These are phyloP conservation scores for Holothuria scabra DNA, from an alignment of 53 echinoderm and acorn worm genomes.

Conservation along the genomic window DNA sequence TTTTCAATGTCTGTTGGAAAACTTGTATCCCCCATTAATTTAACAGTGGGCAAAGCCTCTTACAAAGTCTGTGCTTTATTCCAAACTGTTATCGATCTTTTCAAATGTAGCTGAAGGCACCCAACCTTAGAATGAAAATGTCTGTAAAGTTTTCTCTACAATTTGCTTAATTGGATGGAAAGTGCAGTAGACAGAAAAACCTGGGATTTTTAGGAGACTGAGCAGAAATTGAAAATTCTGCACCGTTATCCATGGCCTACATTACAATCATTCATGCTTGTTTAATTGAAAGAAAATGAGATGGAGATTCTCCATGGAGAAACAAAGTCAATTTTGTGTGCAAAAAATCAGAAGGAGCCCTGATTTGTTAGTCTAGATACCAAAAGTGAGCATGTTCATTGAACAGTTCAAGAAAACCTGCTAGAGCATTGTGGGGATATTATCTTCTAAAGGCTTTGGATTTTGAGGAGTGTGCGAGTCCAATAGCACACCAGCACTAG, in stretches of 20 bases:
- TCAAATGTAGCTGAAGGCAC: constrained; percentile 24
- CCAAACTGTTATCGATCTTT: constrained; percentile 29
- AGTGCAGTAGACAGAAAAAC: constrained; percentile 28
- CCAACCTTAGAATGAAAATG: constrained; percentile 37
- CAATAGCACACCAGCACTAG: too few relatives aligned
- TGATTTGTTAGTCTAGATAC: too few relatives aligned
- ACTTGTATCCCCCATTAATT: background rate
- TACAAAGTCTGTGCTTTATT: background rate
- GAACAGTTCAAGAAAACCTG: too few relatives aligned
- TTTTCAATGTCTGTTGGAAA: too few relatives aligned
- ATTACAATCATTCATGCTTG: background rate
- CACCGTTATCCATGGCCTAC: background rate
- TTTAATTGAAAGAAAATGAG: constrained; percentile 39
- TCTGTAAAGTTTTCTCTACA: constrained; percentile 33
- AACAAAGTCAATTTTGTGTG: too few relatives aligned
- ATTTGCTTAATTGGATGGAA: constrained; percentile 41
- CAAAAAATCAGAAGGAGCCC: too few relatives aligned
- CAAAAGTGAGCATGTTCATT: too few relatives aligned
- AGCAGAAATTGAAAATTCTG: constrained; percentile 7
- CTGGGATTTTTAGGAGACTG: constrained; percentile 2
- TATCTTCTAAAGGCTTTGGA: too few relatives aligned
- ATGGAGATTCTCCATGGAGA: background rate
- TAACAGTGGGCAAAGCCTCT: background rate
- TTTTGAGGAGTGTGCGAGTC: too few relatives aligned
- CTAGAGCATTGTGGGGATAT: too few relatives aligned